These are phyloP conservation scores for Anolis apletophallus DNA, from an alignment of 2,797 vertebrate genomes.

Conservation along the genomic window DNA sequence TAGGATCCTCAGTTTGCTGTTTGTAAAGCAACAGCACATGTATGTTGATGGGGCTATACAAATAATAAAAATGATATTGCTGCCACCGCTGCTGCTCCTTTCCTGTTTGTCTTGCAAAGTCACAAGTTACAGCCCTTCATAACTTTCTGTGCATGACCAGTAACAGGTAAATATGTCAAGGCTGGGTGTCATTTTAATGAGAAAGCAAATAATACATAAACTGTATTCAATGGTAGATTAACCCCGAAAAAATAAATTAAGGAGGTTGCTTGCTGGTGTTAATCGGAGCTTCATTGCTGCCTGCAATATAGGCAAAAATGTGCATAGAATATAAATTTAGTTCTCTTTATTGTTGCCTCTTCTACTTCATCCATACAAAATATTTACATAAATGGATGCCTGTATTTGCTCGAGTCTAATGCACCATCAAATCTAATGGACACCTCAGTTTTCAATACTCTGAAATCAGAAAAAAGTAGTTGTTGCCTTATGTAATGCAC, in stretches of 20 bases:
- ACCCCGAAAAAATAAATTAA: conserved; percentile 40
- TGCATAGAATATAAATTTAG: conserved; percentile 52
- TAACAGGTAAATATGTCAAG: conserved; percentile 40
- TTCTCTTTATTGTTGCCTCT: neutral
- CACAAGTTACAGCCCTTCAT: neutral
- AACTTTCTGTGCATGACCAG: neutral
- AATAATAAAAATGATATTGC: neutral
- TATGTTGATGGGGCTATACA: neutral
- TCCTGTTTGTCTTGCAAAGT: neutral
- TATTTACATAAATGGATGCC: neutral
- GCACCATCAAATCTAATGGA: no score
- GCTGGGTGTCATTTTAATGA: conserved; percentile 44
- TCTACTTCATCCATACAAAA: neutral
- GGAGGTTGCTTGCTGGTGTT: neutral
- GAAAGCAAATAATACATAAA: conserved; percentile 42
- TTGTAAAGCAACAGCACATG: neutral
- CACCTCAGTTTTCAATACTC: no score
- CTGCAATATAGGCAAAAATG: conserved; percentile 42
- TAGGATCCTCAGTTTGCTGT: neutral
- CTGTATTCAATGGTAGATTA: conserved; percentile 53
- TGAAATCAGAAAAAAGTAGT: no score
- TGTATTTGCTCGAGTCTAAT: no score
- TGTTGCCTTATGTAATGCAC: no score
- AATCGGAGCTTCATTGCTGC: conserved; percentile 52
- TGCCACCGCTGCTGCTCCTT: no score